A percentile compares a stretch with the other conserved stretches of the same genome.
Evolutionary conservation across 2,888 invertebrate genomes (phyloP).

Genomic region (Epinotia demarniana): DNA sequence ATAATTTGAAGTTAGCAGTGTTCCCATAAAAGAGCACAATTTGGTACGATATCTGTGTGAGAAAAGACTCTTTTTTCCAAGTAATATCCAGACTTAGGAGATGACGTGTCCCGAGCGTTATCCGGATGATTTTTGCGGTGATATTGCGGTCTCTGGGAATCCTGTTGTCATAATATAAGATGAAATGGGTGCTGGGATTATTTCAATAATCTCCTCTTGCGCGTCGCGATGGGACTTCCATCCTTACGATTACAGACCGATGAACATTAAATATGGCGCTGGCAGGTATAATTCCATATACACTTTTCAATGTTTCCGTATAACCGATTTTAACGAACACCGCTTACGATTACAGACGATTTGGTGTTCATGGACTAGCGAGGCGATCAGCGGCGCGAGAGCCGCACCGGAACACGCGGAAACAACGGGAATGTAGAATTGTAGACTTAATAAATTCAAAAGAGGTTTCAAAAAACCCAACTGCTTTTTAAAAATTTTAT

Average conservation of each 20-base stretch:
- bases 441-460: too few relatives aligned
- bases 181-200: conserved; percentile 15
- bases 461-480: too few relatives aligned
- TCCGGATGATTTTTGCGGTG: conserved; percentile 24
- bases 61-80: not conserved
- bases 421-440: too few relatives aligned
- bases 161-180: conserved; percentile 25
- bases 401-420: too few relatives aligned
- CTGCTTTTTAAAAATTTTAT: too few relatives aligned
- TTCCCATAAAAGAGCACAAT: not conserved
- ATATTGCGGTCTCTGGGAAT: conserved; percentile 13
- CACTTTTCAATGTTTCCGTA: too few relatives aligned
- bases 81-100: not conserved
- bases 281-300: too few relatives aligned
- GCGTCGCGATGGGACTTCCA: not conserved
- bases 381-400: not conserved
- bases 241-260: too few relatives aligned
- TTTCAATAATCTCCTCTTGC: not conserved
- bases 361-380: not conserved
- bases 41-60: not conserved
- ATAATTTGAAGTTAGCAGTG: too few relatives aligned
- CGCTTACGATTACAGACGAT: too few relatives aligned
- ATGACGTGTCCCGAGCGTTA: conserved; percentile 22
- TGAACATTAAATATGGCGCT: too few relatives aligned
- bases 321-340: too few relatives aligned